Base-by-base conservation (phyloP, 2,888 invertebrate species). In the Diachrysia chrysitis region DNA sequence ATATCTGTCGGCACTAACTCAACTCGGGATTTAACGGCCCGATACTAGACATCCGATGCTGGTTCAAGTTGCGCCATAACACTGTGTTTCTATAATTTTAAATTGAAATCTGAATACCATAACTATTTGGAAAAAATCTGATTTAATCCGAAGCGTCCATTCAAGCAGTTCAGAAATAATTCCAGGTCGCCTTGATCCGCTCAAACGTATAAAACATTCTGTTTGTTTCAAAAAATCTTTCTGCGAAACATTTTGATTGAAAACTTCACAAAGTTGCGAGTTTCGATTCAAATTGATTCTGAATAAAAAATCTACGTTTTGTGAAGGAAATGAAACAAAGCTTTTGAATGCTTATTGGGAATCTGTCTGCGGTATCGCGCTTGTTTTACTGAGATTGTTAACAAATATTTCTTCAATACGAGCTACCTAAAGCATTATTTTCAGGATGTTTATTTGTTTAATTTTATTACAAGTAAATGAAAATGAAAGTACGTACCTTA, bases 181-280 rank as follows among this genome's bases (percentile, higher is more conserved):
- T 42, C 55, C 61, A 14, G 3, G 17, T 60, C 29, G 42, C 54
- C 68, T 77, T 68, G 12, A 56, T 51, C 21, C 51, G 1, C 17
- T 12, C 16, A 68, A 72, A 73, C 61, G 23, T 16, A 16, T 7
- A 63, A 69, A 68, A 69, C 37, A 54, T 25, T n/a, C 21, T 9
- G 53, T 35, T 23, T 19, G n/a, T 58, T 58, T 2, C 12, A 42
- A 54, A 69, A 77, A 77, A 75, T 55, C 58, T 64, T 65, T 32
- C 12, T 29, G 29, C 17, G 29, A 63, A 78, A 54, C 54, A 65
- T 69, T 81, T 79, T 79, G 79, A 81, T 78, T 79, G 79, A 78
- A 79, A 81, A 71, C 70, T 70, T 71, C 14, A 62, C 51, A 63
- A 75, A 68, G 68, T 75, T 75, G 21, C 56, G 57, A 64, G 58